These are phyloP conservation scores for Brachionus manjavacas DNA, from an alignment of 1,140 invertebrate genomes.

Conservation along the genomic window DNA sequence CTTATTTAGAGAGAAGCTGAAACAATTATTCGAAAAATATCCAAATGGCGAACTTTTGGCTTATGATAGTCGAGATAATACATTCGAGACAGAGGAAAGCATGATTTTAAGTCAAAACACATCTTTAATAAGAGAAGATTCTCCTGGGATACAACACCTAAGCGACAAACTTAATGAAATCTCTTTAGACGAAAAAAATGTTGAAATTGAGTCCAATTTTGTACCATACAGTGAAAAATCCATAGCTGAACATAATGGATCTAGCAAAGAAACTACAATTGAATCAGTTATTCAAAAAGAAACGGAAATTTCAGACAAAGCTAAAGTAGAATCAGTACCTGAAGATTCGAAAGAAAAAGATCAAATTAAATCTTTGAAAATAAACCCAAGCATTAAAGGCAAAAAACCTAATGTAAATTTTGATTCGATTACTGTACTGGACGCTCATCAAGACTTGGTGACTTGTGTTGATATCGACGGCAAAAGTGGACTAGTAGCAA, in stretches of 20 bases:
- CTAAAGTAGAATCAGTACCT: background rate
- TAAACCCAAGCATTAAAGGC: background rate
- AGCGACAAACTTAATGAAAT: constrained; percentile 5
- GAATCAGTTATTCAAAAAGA: background rate
- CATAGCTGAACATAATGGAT: background rate
- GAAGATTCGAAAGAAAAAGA: background rate
- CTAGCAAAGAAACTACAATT: background rate
- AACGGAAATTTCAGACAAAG: no score
- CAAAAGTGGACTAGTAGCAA: background rate
- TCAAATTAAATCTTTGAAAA: background rate
- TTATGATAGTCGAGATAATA: background rate
- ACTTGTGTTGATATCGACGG: background rate
- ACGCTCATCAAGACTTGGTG: constrained; percentile 28
- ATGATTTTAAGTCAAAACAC: background rate
- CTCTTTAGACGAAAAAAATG: background rate
- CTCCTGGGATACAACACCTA: background rate
- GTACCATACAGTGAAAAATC: background rate
- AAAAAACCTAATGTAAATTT: background rate
- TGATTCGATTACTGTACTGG: background rate
- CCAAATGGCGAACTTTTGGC: background rate
- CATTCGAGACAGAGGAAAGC: constrained; percentile 16
- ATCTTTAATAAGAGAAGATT: background rate
- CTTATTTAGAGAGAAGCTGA: background rate
- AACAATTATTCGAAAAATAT: constrained; percentile 4
- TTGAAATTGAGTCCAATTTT: background rate